Percentiles rank a stretch among this genome's conserved stretches.
Evolutionary conservation across 2,888 invertebrate genomes (phyloP).

Genomic region (Rapana venosa): DNA sequence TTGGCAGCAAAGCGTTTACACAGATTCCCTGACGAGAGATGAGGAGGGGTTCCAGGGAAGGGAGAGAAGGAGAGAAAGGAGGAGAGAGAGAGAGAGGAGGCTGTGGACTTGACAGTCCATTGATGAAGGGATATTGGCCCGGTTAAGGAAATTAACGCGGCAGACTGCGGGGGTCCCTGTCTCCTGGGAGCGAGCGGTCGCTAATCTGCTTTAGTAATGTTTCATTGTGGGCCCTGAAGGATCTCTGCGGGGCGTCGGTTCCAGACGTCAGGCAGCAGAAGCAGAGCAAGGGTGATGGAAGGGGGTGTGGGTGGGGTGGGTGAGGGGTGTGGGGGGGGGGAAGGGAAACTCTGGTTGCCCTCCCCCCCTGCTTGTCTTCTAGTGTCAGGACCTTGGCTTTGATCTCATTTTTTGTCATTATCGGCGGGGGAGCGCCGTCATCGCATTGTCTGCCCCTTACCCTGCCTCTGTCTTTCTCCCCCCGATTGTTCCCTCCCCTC

Average conservation of each 20-base stretch:
- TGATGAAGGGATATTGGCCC: constrained; percentile 45
- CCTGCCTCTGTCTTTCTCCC: neutral
- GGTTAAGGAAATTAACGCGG: constrained; percentile 45
- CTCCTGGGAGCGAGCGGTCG: constrained; percentile 32
- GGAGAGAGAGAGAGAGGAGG: neutral
- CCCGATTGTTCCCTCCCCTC: neutral
- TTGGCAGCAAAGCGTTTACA: constrained; percentile 43
- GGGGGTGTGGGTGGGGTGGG: neutral
- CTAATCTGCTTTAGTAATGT: constrained; percentile 45
- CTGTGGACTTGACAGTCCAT: constrained; percentile 38
- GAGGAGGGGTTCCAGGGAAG: neutral
- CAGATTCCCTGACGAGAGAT: constrained; percentile 30
- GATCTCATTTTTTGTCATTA: constrained; percentile 49
- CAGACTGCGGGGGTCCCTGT: constrained; percentile 11
- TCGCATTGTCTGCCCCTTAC: constrained; percentile 36
- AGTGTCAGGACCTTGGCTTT: constrained; percentile 40
- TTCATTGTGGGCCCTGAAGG: constrained; percentile 37
- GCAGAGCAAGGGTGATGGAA: neutral
- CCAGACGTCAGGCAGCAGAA: constrained; percentile 28
- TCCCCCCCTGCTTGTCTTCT: neutral
- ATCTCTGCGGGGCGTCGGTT: constrained; percentile 31
- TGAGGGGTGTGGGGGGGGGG: neutral
- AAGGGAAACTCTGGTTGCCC: constrained; percentile 19
- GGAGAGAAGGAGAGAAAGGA: neutral
- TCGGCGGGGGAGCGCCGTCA: constrained; percentile 40